These are phyloP conservation scores for Chelonia mydas DNA, from an alignment of 2,797 vertebrate genomes.

Conservation along the genomic window DNA sequence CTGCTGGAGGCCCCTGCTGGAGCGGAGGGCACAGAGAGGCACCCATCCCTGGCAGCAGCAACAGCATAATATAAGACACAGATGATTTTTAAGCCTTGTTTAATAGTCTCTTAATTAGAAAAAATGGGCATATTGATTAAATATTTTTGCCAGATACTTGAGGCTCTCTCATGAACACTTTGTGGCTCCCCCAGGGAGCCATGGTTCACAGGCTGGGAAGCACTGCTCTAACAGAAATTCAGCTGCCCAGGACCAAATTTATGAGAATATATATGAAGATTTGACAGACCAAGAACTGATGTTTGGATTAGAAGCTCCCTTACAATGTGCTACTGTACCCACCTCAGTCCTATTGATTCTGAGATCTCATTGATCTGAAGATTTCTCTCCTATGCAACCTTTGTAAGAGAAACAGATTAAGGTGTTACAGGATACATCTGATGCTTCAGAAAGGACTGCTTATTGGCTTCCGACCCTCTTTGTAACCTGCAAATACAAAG, in stretches of 20 bases:
- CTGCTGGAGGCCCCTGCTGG: no score
- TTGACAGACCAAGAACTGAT: neutral
- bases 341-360: neutral
- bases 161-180: no score
- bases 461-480: neutral
- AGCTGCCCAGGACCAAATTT: neutral
- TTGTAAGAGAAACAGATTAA: neutral
- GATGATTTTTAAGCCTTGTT: no score
- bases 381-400: neutral
- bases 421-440: neutral
- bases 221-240: neutral
- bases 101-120: no score
- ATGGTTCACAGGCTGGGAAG: no score
- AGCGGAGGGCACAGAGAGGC: no score
- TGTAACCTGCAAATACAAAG: neutral
- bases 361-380: neutral
- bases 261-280: neutral
- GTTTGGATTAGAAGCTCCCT: neutral
- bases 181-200: no score
- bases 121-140: no score
- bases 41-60: no score
- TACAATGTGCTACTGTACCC: neutral
- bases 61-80: no score
- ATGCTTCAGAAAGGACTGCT: neutral
- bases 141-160: no score